Percentiles rank a stretch among this genome's conserved stretches.
Conservation (phyloP, 2,113 vertebrate genomes). For the Diadophis punctatus region DNA sequence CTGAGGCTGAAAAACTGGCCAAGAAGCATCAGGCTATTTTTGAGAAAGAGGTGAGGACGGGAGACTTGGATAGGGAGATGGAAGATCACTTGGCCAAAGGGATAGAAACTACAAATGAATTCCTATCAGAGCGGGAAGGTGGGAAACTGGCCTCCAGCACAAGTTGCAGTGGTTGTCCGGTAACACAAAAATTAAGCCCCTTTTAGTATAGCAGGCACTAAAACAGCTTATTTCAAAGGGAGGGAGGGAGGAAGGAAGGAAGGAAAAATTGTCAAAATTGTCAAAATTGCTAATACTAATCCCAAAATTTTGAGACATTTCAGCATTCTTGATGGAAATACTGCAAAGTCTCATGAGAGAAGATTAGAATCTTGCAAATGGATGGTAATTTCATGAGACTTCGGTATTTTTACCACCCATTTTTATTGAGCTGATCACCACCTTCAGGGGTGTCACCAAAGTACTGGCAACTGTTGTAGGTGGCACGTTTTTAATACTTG, state of each 20-base stretch:
- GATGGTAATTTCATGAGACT: not conserved
- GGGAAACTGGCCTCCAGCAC: not conserved
- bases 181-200: not conserved
- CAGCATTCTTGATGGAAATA: not conserved
- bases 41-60: constrained; percentile 79
- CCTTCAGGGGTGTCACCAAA: not conserved
- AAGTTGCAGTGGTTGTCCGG: not conserved
- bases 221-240: not conserved
- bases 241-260: too few relatives aligned
- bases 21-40: constrained; percentile 83
- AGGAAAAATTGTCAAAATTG: not conserved
- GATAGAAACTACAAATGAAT: not conserved
- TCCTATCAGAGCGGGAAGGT: not conserved
- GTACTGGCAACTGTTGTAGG: not conserved
- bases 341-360: not conserved
- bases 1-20: constrained; percentile 82
- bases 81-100: too few relatives aligned
- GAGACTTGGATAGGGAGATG: not conserved
- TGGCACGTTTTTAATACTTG: not conserved
- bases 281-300: not conserved
- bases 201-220: not conserved
- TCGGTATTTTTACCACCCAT: not conserved
- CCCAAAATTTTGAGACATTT: not conserved
- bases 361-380: not conserved
- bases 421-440: not conserved